Evolutionary conservation across 2,888 invertebrate genomes (phyloP), one percentile per base, ranked within the genome.

Genomic region (Bimastos eiseni): DNA sequence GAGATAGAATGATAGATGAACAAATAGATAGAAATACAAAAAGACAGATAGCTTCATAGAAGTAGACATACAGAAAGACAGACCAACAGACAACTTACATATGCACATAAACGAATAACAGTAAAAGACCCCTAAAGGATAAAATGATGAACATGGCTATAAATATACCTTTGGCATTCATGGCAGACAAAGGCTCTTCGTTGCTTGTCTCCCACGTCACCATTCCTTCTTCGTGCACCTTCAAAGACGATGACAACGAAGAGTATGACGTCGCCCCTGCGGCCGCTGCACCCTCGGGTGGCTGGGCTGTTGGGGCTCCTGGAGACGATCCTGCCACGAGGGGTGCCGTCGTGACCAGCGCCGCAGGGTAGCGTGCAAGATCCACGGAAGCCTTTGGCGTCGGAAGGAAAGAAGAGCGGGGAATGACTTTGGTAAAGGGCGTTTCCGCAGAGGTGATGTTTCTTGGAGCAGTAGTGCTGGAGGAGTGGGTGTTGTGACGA

Each of bases 241-340:
- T 86, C 36, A 37, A 84, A 49, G 49, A 49, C 49, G 8, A 6
- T 41, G 49, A 49, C 49, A 49, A n/a, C 70, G 70, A 70, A 0
- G 70, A 30, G 70, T n/a, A 70, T 0, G 70, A 70, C 49, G 49
- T 49, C 24, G 86, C 86, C 37, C 86, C 86, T 0, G 86, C 86
- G 21, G 86, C 86, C 37, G 86, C 86, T 36, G 86, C 86, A 34
- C 86, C 86, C 37, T 86, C 86, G 24, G 86, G 86, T 19, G 86
- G 86, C 86, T 86, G 86, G 0, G 37, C 17, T 33, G 86, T 19
- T n/a, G 70, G 70, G 70, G 70, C 70, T 70, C 70, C 70, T 70
- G 70, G 70, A n/a, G 30, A 70, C n/a, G 70, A 70, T n/a, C 70
- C 70, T 8, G n/a, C 30, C 70, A 70, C 70, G 30, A 70, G 30